Evolutionary conservation across 2,113 vertebrate species (phyloP), one percentile per base, ranked within the genome.

Genomic region (Hippocampus guttulatus): DNA sequence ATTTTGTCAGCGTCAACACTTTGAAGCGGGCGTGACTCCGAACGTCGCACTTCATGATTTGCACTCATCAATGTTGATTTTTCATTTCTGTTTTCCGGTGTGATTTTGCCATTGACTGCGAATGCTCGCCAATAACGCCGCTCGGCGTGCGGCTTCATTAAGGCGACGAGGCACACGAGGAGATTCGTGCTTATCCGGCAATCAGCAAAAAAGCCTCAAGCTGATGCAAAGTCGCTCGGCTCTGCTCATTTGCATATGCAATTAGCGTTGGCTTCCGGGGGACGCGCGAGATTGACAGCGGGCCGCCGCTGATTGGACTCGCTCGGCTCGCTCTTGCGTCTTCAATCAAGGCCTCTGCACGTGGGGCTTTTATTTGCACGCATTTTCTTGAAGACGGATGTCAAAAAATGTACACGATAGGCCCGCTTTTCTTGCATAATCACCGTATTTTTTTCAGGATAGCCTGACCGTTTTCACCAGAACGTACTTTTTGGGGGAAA

Each of bases 171-270:
- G 69, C 82, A 85, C 66, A 67, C 69, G 79, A 82, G 81, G 76
- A 91, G 83, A 88, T 87, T 74, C 70, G 60, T 80, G 76, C 71
- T 83, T 87, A 87, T 86, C 74, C 79, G n/a, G 57, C 82, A 88
- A 88, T 89, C 86, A 85, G 68, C 71, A 81, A 82, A 81, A 82
- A 84, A 71, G 81, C 82, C 82, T 73, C 71, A 74, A 77, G 51
- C 41, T 43, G 68, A 45, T 69, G 64, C 76, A 77, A 78, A 81
- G 70, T 85, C 77, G 67, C 57, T 81, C 81, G 84, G 84, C 82
- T 80, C 1, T 5, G 38, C 67, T 52, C 78, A 89, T 90, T 85
- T 90, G 83, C 91, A 88, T 89, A 81, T 69, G 78, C 80, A 90
- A 91, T 91, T 85, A 89, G 79, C 30, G 60, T 69, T 40, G 67